Evolutionary conservation across 2,888 invertebrate species (phyloP), one percentile per base, ranked within the genome.

Genomic region (Hirtodrosophila alboralis): DNA sequence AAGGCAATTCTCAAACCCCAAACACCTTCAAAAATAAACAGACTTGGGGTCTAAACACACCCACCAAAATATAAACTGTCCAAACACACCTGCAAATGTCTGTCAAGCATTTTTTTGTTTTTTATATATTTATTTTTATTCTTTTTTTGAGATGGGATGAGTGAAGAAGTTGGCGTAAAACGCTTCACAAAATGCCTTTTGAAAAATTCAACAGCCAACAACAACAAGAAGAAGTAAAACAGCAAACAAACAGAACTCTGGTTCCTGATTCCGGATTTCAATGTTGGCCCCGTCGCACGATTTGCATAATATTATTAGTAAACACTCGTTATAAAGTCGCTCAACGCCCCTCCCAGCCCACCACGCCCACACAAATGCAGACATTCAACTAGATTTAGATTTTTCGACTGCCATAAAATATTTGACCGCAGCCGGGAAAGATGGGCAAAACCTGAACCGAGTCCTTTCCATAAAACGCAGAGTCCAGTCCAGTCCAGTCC

Each of bases 281-380:
- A 53, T 56, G 58, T 65, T 64, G 63, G 43, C 56, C 52, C 61
- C 63, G 71, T 63, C 54, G 66, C 65, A 53, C 76, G 84, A 84
- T 84, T 84, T 84, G 84, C 84, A 84, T 84, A 84, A 84, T 84
- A 83, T 84, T 84, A 84, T 84, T 84, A 84, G 84, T 84, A 84
- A 84, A 84, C 84, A 84, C 81, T 84, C 83, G 84, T 84, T 84
- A 84, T 80, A 67, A 84, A 84, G 84, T 84, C 84, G 53, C 44
- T 27, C 23, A n/a, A 31, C 36, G 37, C 57, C 43, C 16, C n/a
- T 21, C 8, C 7, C 16, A 9, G 23, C 16, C 9, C 28, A 30
- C 31, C 48, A 61, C 38, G 44, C 58, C 51, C 54, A 60, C 47
- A 44, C 59, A 72, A 72, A 75, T 78, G 45, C 78, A 81, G 76